Evolutionary conservation across 2,888 invertebrate species (phyloP).

Genomic region (Hydriomena furcata): DNA sequence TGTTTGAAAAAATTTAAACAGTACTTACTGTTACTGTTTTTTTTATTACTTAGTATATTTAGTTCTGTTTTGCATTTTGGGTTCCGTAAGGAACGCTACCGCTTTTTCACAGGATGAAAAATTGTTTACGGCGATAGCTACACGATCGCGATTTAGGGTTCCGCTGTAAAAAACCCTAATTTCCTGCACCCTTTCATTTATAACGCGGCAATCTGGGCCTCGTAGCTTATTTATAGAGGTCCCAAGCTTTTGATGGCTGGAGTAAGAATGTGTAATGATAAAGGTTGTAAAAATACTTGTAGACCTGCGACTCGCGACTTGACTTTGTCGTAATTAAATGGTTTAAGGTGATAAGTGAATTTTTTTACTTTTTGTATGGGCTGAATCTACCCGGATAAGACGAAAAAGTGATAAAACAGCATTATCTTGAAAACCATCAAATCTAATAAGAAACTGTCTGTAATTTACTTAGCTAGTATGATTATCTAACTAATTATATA

Average conservation of each 20-base stretch:
- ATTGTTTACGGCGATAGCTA: constrained; percentile 70
- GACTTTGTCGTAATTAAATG: not conserved
- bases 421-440: no score
- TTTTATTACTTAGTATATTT: no score
- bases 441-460: no score
- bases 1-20: no score
- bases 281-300: constrained; percentile 65
- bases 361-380: no score
- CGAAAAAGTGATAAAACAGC: no score
- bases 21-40: no score
- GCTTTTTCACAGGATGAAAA: constrained; percentile 72
- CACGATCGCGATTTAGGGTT: constrained; percentile 61
- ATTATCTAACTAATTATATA: no score
- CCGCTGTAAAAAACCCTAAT: constrained; percentile 81
- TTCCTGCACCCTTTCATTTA: constrained; percentile 83
- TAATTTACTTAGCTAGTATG: no score
- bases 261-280: constrained; percentile 80
- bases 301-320: constrained; percentile 46
- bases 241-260: constrained; percentile 74
- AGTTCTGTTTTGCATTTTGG: not conserved
- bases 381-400: no score
- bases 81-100: constrained; percentile 3
- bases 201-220: constrained; percentile 78
- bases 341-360: no score
- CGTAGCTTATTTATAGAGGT: constrained; percentile 79